Evolutionary conservation across 1,140 invertebrate genomes (phyloP), one percentile per base, ranked within the genome.

Genomic region (Cyrtorhinus lividipennis): DNA sequence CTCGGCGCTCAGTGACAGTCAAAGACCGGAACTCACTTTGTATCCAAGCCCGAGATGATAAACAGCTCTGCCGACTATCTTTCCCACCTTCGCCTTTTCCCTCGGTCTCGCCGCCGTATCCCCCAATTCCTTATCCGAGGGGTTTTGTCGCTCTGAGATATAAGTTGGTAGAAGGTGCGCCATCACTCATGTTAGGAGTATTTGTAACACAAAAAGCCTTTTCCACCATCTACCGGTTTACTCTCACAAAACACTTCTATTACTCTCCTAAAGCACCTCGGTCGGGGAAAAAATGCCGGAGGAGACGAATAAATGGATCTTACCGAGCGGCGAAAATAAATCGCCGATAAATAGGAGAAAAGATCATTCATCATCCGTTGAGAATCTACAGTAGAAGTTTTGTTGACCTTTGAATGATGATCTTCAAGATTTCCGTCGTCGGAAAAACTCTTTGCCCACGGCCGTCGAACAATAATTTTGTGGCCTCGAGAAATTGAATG

Each of bases 21-120:
- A 53, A 53, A 53, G 48, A 53, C 48, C 48, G 48, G 48, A 53
- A 53, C 48, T 53, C 48, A 53, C 48, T 53, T 53, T 53, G 48
- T 53, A 53, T 53, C 48, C 48, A n/a, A 12, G 10, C 48, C 20
- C 5, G 20, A 10, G 48, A 53, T 53, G 48, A 53, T 53, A 53
- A 53, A 53, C 48, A 12, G 48, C 48, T 53, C 48, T 22, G 3
- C 20, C 48, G 48, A 53, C 48, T 53, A 53, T 53, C 48, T 53
- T 53, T 20, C 48, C 48, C 48, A 53, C 48, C 48, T 53, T 22
- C 5, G 10, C 48, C 20, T n/a, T n/a, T n/a, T n/a, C n/a, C n/a
- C n/a, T n/a, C n/a, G n/a, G n/a, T n/a, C n/a, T n/a, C n/a, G 38
- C 8, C 38, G 38, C 8, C 8, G 20, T 20, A 15, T 20, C 5